Base-by-base conservation (phyloP, 2,888 invertebrate species). In the Dolichomitus sp. region DNA sequence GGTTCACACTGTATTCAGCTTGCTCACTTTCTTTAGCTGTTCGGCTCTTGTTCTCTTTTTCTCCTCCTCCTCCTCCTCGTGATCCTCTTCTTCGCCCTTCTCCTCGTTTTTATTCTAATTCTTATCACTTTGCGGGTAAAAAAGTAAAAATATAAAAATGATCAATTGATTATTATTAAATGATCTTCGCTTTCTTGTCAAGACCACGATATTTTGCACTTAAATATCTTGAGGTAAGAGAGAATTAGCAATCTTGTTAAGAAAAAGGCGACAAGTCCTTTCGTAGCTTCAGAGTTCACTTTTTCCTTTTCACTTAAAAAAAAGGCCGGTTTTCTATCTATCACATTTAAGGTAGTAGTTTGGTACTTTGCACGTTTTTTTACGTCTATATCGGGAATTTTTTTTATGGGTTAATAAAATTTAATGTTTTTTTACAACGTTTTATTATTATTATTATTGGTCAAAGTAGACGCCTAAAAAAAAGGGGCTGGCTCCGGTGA, bases 1-100 rank as follows among this genome's bases (percentile, higher is more conserved):
- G 94, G 95, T 95, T 94, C 91, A 92, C 92, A 92, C 91, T 91
- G 92, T 93, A 92, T 93, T 93, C 37, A 91, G 91, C 90, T 91
- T 91, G 89, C 88, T 90, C 86, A 89, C 87, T 87, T 66, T 82
- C 65, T 75, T 70, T 75, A 59, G 75, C 79, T 79, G 30, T 79
- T 59, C 73, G 63, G 61, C 73, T 78, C 85, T 73, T 75, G 57
- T 73, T 81, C 65, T 75, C 66, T 73, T 75, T 63, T 73, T 81
- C 65, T 75, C 66, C 73, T 80, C 75, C 70, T 78, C 40, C 57
- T 81, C 59, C 59, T 63, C 78, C 59, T n/a, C n/a, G n/a, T 85
- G 52, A 75, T 63, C 42, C 59, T 23, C 23, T 23, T 23, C 23
- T 61, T 50, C 12, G 7, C 30, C 59, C 57, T 66, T 80, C 59